Percentiles rank a stretch among this genome's conserved stretches.
These are phyloP conservation scores for Scomberomorus guttatus DNA, from an alignment of 2,797 vertebrate genomes.

Conservation along the genomic window DNA sequence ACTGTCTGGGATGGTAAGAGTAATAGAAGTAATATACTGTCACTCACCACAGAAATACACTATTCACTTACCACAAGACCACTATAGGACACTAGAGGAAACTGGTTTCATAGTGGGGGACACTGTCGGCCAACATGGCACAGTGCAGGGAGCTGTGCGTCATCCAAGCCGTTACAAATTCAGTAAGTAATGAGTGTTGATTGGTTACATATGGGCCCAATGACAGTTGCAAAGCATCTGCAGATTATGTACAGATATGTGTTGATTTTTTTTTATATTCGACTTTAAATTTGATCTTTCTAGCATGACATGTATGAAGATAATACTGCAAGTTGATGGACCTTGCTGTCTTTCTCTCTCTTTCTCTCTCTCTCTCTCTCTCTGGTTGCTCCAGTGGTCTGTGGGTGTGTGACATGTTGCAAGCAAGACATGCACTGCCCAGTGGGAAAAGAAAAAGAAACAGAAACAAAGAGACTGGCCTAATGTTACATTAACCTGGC, in stretches of 20 bases:
- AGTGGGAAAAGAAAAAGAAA: slow-evolving; percentile 10
- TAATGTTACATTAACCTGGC: not conserved
- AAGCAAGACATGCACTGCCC: slow-evolving; percentile 5
- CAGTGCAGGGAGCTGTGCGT: slow-evolving; percentile 61
- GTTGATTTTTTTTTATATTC: slow-evolving; percentile 22
- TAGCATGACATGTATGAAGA: slow-evolving; percentile 8
- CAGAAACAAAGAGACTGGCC: not conserved
- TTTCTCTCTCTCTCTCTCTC: not conserved
- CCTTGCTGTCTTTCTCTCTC: not conserved
- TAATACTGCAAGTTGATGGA: not conserved
- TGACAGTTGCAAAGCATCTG: slow-evolving; percentile 42
- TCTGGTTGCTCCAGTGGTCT: slow-evolving; percentile 4
- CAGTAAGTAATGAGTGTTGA: slow-evolving; percentile 58
- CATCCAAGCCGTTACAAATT: slow-evolving; percentile 63
- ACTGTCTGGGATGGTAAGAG: slow-evolving; percentile 77
- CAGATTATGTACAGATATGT: slow-evolving; percentile 38
- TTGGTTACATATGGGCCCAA: slow-evolving; percentile 63
- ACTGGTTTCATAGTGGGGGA: slow-evolving; percentile 74
- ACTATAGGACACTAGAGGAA: slow-evolving; percentile 78
- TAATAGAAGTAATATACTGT: slow-evolving; percentile 83
- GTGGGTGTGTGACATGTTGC: slow-evolving; percentile 4
- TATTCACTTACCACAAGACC: slow-evolving; percentile 79
- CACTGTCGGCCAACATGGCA: slow-evolving; percentile 62
- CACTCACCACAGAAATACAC: slow-evolving; percentile 80
- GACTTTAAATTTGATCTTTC: slow-evolving; percentile 13